Percentiles rank a stretch among this genome's conserved stretches.
phyloP scores from a whole-genome alignment of 1,140 invertebrate species.

The Mycetomoellerius zeteki region DNA sequence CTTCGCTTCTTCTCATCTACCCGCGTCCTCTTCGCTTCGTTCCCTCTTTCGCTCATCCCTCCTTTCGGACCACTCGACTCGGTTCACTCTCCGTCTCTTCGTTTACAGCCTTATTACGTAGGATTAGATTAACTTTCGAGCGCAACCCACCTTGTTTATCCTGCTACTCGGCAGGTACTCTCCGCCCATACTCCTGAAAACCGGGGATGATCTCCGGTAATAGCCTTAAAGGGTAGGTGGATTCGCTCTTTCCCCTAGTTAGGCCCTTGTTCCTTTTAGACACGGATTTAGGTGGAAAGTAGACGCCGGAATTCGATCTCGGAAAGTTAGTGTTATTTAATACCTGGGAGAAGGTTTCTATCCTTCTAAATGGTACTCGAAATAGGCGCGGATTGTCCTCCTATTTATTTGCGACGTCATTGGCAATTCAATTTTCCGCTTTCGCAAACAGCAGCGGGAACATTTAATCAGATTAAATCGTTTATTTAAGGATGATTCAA shows the following conservation, averaged over 20 bases:
- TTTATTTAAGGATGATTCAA: background rate
- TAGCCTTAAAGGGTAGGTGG: conserved; percentile 80
- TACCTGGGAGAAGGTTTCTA: conserved; percentile 5
- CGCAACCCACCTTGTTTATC: conserved; percentile 79
- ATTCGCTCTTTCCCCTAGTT: conserved; percentile 8
- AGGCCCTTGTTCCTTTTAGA: conserved; percentile 59
- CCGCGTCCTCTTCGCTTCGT: background rate
- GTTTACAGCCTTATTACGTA: conserved; percentile 79
- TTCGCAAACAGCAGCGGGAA: background rate
- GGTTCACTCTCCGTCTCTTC: conserved; percentile 49
- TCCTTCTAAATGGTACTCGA: conserved; percentile 25
- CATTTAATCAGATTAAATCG: background rate
- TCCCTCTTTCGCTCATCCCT: background rate
- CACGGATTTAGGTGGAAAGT: conserved; percentile 58
- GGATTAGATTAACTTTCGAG: conserved; percentile 82
- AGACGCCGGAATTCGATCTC: conserved; percentile 57
- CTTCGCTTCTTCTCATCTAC: conserved; percentile 27
- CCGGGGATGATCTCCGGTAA: conserved; percentile 80
- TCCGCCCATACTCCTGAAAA: conserved; percentile 66
- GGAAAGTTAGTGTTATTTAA: conserved; percentile 63
- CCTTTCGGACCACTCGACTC: conserved; percentile 45
- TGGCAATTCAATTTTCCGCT: conserved; percentile 23
- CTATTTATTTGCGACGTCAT: background rate
- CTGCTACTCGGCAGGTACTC: conserved; percentile 72
- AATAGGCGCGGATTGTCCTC: conserved; percentile 18